Evolutionary conservation across 2,888 invertebrate genomes (phyloP).

Genomic region (Drosophila hamatofila): DNA sequence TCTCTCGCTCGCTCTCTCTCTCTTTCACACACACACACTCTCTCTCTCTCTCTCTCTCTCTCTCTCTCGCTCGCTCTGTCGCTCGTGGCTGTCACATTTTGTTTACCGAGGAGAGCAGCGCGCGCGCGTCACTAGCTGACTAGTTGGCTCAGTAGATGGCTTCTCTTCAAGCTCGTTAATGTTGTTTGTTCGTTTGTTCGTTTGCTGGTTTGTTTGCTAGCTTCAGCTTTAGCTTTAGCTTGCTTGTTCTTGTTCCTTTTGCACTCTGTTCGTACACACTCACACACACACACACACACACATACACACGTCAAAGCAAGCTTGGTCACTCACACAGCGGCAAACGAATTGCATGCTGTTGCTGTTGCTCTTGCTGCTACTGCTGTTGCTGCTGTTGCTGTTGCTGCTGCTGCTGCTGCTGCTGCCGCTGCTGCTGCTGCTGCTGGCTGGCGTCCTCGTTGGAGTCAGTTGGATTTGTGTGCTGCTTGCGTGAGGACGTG

Average conservation of each 20-base stretch:
- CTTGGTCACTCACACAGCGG: constrained; percentile 22
- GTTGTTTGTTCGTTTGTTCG: constrained; percentile 53
- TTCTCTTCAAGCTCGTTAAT: constrained; percentile 47
- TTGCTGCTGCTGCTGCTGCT: constrained; percentile 31
- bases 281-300: constrained; percentile 20
- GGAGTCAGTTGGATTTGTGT: constrained; percentile 67
- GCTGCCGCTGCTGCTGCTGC: constrained; percentile 28
- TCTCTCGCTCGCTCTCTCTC: not conserved
- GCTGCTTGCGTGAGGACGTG: constrained; percentile 76
- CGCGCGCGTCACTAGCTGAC: constrained; percentile 71
- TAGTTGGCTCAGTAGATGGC: constrained; percentile 39
- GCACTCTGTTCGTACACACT: constrained; percentile 51
- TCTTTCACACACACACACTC: not conserved
- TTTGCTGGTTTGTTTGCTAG: constrained; percentile 54
- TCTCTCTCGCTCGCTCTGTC: not conserved
- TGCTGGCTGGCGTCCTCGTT: constrained; percentile 48
- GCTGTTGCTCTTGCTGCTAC: constrained; percentile 15
- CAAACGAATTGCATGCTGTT: constrained; percentile 46
- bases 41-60: not conserved
- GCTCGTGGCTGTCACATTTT: constrained; percentile 38
- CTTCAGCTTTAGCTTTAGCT: constrained; percentile 42
- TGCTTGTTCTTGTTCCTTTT: constrained; percentile 64
- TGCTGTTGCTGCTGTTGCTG: constrained; percentile 35
- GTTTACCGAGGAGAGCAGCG: constrained; percentile 61
- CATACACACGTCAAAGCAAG: constrained; percentile 15